A percentile compares a stretch with the other conserved stretches of the same genome.
Conservation (phyloP, 2,113 vertebrate species). For the Romanogobio albipinnatus region DNA sequence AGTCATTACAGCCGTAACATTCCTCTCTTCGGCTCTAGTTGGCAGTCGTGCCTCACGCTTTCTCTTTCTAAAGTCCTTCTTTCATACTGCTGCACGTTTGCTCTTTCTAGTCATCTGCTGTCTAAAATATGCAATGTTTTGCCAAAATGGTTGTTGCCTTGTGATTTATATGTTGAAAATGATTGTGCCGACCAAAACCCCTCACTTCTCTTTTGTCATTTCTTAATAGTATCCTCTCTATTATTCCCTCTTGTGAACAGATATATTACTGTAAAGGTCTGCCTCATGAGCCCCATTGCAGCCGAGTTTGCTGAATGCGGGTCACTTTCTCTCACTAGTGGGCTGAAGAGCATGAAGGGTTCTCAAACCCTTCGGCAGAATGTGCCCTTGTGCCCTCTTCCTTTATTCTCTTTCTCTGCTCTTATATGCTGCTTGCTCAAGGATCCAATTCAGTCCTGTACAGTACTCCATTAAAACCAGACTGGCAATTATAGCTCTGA, state of each 20-base stretch:
- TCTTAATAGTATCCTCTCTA: not conserved
- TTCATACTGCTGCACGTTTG: conserved; percentile 33
- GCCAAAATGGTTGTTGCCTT: too few relatives aligned
- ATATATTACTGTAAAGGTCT: conserved; percentile 13
- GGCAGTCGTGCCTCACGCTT: not conserved
- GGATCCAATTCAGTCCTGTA: conserved; percentile 11
- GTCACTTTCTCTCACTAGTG: not conserved
- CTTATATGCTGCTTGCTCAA: not conserved
- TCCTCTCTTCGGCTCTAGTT: conserved; percentile 13
- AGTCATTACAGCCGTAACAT: not conserved
- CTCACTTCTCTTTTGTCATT: not conserved
- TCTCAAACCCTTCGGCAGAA: conserved; percentile 1
- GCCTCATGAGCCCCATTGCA: not conserved
- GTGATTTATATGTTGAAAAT: not conserved
- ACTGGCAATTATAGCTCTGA: conserved; percentile 7
- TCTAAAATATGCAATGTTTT: not conserved
- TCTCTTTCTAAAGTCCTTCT: not conserved
- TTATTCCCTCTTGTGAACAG: not conserved
- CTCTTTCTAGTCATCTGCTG: not conserved
- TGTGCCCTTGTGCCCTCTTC: conserved; percentile 13
- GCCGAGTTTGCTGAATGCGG: not conserved
- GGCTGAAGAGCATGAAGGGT: conserved; percentile 32
- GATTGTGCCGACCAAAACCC: not conserved
- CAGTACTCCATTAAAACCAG: conserved; percentile 31
- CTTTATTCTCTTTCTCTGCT: conserved; percentile 29